Conservation (phyloP, 2,888 invertebrate species). For the Diarsia rubi region DNA sequence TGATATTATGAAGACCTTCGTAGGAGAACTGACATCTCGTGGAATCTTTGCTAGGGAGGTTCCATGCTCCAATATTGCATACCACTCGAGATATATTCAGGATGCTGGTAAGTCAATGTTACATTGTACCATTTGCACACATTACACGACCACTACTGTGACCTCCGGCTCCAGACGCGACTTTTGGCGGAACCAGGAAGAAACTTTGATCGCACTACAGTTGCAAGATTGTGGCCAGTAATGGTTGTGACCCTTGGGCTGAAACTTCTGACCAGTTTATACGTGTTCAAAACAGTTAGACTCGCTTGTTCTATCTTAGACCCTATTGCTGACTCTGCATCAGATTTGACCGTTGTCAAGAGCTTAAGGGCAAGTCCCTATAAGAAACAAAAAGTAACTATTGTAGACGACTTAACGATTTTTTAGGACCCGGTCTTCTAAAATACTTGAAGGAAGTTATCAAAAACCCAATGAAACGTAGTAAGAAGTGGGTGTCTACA, state of each 20-base stretch:
- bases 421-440: conserved; percentile 90
- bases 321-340: not conserved
- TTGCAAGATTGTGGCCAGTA: too few relatives aligned
- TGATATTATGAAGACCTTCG: conserved; percentile 90
- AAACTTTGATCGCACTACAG: too few relatives aligned
- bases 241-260: not conserved
- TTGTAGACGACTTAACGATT: not conserved
- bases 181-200: too few relatives aligned
- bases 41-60: conserved; percentile 78
- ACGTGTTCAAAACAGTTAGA: not conserved
- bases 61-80: conserved; percentile 94
- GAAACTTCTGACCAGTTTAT: not conserved
- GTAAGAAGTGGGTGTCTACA: conserved; percentile 95
- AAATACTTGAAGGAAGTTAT: conserved; percentile 91
- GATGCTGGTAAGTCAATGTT: conserved; percentile 84
- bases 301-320: not conserved
- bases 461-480: conserved; percentile 92
- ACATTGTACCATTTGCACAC: not conserved
- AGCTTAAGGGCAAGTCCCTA: not conserved
- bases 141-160: not conserved
- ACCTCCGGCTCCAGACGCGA: not conserved
- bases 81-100: conserved; percentile 94
- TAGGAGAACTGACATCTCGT: conserved; percentile 78
- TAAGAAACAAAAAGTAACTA: not conserved
- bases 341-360: not conserved